These are phyloP conservation scores for Sebastes taczanowskii DNA, from an alignment of 2,797 vertebrate genomes.

Conservation along the genomic window DNA sequence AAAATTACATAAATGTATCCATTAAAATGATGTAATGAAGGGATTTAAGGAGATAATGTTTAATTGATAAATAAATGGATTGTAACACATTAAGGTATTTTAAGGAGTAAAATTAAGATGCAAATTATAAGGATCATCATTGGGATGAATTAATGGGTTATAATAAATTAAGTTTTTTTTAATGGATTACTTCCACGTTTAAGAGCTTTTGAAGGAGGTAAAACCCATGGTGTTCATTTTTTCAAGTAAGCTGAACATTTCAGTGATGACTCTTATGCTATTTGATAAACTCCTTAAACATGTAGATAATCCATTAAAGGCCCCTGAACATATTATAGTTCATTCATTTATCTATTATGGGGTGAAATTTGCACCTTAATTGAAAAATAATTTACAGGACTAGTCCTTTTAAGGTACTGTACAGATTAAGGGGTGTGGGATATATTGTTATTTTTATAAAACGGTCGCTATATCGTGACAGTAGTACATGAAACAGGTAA, in stretches of 20 bases:
- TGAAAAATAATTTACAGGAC: no score
- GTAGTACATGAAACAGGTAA: no score
- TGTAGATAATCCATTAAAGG: no score
- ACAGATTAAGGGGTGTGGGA: fast-evolving
- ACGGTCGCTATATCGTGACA: no score
- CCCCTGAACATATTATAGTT: no score
- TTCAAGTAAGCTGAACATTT: no score
- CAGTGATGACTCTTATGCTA: no score
- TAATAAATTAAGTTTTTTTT: not conserved
- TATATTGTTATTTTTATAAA: no score
- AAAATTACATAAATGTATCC: not conserved
- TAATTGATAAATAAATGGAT: not conserved
- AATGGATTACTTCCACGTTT: not conserved
- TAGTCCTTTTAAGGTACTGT: no score
- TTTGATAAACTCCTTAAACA: no score
- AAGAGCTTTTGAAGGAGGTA: not conserved
- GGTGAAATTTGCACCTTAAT: no score
- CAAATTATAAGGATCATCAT: not conserved
- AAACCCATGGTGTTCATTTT: not conserved
- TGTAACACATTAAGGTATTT: not conserved
- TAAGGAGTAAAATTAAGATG: not conserved
- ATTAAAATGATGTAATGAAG: not conserved
- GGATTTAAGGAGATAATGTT: not conserved
- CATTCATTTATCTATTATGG: no score
- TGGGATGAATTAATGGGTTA: not conserved